phyloP scores from a whole-genome alignment of 1,140 invertebrate species.

The Drosophila parvula region DNA sequence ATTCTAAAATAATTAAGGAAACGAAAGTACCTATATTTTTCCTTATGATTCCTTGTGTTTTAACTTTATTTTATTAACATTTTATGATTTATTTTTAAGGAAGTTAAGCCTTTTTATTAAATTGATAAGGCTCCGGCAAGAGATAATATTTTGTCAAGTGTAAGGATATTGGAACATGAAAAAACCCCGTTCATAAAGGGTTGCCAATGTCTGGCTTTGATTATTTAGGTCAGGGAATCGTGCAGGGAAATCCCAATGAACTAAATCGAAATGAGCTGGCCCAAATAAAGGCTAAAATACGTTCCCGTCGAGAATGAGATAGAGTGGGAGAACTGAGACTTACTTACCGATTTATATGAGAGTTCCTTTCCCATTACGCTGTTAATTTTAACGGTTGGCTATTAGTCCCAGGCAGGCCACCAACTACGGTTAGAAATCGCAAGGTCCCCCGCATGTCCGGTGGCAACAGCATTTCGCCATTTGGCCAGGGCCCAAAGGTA shows the following conservation, averaged over 20 bases:
- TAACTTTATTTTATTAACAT: background rate
- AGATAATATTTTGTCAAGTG: background rate
- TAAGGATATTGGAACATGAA: constrained; percentile 4
- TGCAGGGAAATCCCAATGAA: constrained; percentile 46
- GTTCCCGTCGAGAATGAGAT: background rate
- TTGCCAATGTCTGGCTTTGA: constrained; percentile 20
- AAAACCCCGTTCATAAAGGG: constrained; percentile 14
- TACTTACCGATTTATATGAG: constrained; percentile 30
- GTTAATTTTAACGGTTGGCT: constrained; percentile 41
- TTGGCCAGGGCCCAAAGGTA: constrained; percentile 60
- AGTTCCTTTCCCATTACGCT: constrained; percentile 34
- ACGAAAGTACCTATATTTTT: background rate
- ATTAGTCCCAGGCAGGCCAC: constrained; percentile 48
- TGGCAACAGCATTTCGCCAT: constrained; percentile 51
- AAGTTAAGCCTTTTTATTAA: background rate
- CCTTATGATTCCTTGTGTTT: background rate
- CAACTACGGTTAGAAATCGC: constrained; percentile 58
- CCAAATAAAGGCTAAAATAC: constrained; percentile 8
- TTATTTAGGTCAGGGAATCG: constrained; percentile 31
- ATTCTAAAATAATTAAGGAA: too few relatives aligned
- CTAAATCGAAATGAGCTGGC: constrained; percentile 9
- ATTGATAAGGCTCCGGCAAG: too few relatives aligned
- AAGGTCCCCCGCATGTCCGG: constrained; percentile 28
- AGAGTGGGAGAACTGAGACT: background rate
- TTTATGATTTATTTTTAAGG: too few relatives aligned